phyloP scores from a whole-genome alignment of 2,797 vertebrate genomes.

The Coilia nasus region DNA sequence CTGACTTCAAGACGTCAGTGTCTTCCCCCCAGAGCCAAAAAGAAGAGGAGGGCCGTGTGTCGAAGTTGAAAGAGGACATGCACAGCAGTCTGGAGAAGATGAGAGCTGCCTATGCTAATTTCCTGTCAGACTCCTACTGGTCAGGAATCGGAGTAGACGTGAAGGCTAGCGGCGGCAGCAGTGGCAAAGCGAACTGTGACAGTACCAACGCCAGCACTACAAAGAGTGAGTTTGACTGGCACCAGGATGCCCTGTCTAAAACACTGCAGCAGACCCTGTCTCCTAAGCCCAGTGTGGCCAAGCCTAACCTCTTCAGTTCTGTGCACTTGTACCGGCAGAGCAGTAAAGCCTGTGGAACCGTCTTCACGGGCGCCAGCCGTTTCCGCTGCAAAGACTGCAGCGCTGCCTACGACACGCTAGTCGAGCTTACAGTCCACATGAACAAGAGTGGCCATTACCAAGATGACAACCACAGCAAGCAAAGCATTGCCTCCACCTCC shows the following conservation, averaged over 20 bases:
- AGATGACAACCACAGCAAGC: constrained; percentile 95
- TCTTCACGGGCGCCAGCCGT: constrained; percentile 95
- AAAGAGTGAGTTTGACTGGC: constrained; percentile 97
- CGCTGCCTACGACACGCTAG: constrained; percentile 95
- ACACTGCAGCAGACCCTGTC: constrained; percentile 93
- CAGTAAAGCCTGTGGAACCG: constrained; percentile 88
- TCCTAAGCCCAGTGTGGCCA: constrained; percentile 80
- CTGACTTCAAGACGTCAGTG: constrained; percentile 86
- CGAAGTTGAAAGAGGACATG: constrained; percentile 83
- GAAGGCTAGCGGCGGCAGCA: constrained; percentile 81
- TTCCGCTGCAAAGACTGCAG: constrained; percentile 98
- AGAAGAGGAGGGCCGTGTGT: constrained; percentile 75
- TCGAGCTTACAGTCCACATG: constrained; percentile 97
- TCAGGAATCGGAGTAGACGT: constrained; percentile 91
- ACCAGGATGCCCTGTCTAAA: constrained; percentile 95
- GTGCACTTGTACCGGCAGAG: constrained; percentile 97
- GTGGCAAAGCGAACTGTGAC: constrained; percentile 90
- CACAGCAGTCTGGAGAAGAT: constrained; percentile 95
- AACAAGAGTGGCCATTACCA: constrained; percentile 97
- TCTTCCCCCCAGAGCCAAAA: constrained; percentile 79
- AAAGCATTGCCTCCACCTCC: constrained; percentile 85
- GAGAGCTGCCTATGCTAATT: constrained; percentile 97
- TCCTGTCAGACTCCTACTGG: constrained; percentile 98
- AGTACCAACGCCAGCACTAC: constrained; percentile 84
- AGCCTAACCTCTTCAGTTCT: constrained; percentile 97